Percentiles rank a stretch among this genome's conserved stretches.
Conservation (phyloP, 2,888 invertebrate genomes). For the Strigamia transsilvanica region DNA sequence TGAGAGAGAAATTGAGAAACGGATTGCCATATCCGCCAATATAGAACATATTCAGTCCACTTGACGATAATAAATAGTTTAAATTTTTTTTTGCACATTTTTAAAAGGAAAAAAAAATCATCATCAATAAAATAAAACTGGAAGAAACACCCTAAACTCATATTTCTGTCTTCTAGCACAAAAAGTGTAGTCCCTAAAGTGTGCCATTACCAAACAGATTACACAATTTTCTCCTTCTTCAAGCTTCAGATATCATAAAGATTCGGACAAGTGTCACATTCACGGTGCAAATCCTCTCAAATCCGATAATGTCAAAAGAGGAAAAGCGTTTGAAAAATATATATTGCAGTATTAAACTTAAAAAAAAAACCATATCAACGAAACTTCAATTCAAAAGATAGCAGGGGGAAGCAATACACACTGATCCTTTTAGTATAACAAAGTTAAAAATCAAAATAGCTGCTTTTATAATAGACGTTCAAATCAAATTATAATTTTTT, state of each 20-base stretch:
- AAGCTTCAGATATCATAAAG: slow-evolving; percentile 36
- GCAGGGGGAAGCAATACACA: no score
- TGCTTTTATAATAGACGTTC: no score
- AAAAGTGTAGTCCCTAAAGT: not conserved
- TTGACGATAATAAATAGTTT: slow-evolving; percentile 31
- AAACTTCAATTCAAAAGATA: slow-evolving; percentile 5
- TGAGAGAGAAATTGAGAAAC: slow-evolving; percentile 36
- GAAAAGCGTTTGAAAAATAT: slow-evolving; percentile 25
- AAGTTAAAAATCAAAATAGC: no score
- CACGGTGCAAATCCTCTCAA: slow-evolving; percentile 29
- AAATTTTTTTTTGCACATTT: not conserved
- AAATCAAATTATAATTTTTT: no score
- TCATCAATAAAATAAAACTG: slow-evolving; percentile 25
- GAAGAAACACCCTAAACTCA: not conserved
- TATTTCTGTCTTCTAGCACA: not conserved
- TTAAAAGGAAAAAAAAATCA: not conserved
- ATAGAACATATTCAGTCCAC: slow-evolving; percentile 31
- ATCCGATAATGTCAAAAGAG: slow-evolving; percentile 32
- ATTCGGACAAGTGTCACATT: slow-evolving; percentile 44
- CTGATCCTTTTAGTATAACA: no score
- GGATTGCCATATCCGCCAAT: slow-evolving; percentile 31
- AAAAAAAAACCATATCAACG: not conserved
- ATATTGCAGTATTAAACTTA: slow-evolving; percentile 26
- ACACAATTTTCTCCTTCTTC: slow-evolving; percentile 37
- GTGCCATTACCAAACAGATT: slow-evolving; percentile 38